Evolutionary conservation across 1,140 invertebrate species (phyloP).

Genomic region (Neotoxoptera formosana): DNA sequence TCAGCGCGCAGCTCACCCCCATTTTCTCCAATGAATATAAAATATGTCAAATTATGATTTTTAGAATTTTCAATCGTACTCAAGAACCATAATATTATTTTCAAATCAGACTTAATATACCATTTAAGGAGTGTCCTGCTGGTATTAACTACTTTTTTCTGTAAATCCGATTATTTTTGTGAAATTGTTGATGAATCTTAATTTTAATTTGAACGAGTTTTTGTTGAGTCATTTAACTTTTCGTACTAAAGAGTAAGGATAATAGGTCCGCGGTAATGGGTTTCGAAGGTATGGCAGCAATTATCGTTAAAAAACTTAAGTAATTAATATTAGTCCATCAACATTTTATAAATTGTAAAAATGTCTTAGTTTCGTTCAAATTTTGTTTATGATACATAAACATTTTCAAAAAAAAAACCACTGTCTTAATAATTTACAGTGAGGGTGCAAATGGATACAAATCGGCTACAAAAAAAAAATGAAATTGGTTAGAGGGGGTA

Average conservation of each 20-base stretch:
- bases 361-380: not conserved
- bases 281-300: not conserved
- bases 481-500: no score
- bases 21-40: not conserved
- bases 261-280: not conserved
- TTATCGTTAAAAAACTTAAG: not conserved
- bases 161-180: not conserved
- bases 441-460: no score
- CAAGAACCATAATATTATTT: not conserved
- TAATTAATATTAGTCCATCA: not conserved
- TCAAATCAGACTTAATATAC: not conserved
- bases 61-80: not conserved
- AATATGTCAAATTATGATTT: not conserved
- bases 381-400: no score
- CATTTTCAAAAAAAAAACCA: no score
- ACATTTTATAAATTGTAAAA: not conserved
- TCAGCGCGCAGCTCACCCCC: not conserved
- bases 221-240: not conserved
- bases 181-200: not conserved
- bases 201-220: not conserved
- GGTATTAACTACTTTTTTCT: not conserved
- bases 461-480: no score
- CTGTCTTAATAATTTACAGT: no score
- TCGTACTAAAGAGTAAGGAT: not conserved
- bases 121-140: not conserved